Conservation (phyloP, 2,888 invertebrate species). For the Philopedon plagiatum region DNA sequence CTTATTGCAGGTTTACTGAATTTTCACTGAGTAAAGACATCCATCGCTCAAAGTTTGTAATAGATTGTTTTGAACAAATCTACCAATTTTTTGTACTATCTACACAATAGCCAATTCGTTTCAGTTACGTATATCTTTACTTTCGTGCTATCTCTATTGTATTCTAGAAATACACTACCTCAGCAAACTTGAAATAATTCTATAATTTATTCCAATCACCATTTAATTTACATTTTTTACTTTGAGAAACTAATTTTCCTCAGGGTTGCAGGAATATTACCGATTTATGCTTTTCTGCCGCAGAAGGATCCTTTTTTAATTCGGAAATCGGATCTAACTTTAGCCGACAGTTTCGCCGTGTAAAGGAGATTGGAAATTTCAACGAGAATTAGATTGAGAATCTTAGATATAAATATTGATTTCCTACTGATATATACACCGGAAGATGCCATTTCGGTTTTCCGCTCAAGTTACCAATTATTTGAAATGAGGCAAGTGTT, state of each 20-base stretch:
- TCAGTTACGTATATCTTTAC: too few relatives aligned
- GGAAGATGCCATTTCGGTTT: not conserved
- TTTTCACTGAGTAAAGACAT: too few relatives aligned
- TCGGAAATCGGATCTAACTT: not conserved
- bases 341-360: not conserved
- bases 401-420: slow-evolving; percentile 2
- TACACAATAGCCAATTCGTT: too few relatives aligned
- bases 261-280: not conserved
- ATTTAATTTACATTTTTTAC: not conserved
- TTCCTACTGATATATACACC: not conserved
- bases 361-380: not conserved
- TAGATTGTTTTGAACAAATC: too few relatives aligned
- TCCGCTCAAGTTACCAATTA: not conserved
- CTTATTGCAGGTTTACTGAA: too few relatives aligned
- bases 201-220: not conserved
- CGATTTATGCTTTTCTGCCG: not conserved
- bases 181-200: too few relatives aligned
- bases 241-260: not conserved
- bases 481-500: not conserved
- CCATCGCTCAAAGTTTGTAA: too few relatives aligned
- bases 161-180: too few relatives aligned
- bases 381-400: not conserved
- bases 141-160: too few relatives aligned
- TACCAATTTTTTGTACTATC: too few relatives aligned
- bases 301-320: not conserved